Conservation (phyloP, 2,888 invertebrate genomes). For the Nysson spinosus region DNA sequence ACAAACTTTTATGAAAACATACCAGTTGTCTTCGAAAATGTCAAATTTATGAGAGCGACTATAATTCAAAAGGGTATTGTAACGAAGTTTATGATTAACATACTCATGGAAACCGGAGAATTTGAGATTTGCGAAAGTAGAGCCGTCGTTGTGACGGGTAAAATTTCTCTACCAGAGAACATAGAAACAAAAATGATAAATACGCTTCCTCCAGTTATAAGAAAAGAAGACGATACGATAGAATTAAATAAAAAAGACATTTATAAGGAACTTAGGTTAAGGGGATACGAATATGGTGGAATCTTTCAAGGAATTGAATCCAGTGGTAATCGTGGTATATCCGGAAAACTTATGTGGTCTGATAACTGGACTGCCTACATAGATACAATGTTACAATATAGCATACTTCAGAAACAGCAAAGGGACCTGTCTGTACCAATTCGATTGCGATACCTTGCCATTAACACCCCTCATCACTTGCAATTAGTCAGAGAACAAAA, state of each 20-base stretch:
- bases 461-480: slow-evolving; percentile 87
- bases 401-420: slow-evolving; percentile 87
- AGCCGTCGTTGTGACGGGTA: slow-evolving; percentile 89
- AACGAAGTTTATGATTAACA: slow-evolving; percentile 89
- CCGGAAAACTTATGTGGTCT: slow-evolving; percentile 91
- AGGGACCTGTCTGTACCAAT: slow-evolving; percentile 94
- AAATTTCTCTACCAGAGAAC: slow-evolving; percentile 83
- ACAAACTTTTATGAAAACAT: slow-evolving; percentile 87
- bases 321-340: slow-evolving; percentile 85
- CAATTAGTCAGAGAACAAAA: slow-evolving; percentile 70
- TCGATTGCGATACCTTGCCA: slow-evolving; percentile 87
- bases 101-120: slow-evolving; percentile 89
- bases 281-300: slow-evolving; percentile 92
- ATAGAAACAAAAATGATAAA: slow-evolving; percentile 82
- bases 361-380: slow-evolving; percentile 97
- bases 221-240: slow-evolving; percentile 77
- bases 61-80: slow-evolving; percentile 91
- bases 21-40: slow-evolving; percentile 92
- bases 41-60: slow-evolving; percentile 95
- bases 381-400: slow-evolving; percentile 97
- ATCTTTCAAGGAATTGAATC: slow-evolving; percentile 88
- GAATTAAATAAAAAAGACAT: slow-evolving; percentile 84
- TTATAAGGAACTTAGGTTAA: slow-evolving; percentile 91
- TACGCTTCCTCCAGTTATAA: slow-evolving; percentile 76
- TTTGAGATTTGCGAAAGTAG: slow-evolving; percentile 95